phyloP scores from a whole-genome alignment of 2,888 invertebrate species.

The Acanthacorydalis orientalis region DNA sequence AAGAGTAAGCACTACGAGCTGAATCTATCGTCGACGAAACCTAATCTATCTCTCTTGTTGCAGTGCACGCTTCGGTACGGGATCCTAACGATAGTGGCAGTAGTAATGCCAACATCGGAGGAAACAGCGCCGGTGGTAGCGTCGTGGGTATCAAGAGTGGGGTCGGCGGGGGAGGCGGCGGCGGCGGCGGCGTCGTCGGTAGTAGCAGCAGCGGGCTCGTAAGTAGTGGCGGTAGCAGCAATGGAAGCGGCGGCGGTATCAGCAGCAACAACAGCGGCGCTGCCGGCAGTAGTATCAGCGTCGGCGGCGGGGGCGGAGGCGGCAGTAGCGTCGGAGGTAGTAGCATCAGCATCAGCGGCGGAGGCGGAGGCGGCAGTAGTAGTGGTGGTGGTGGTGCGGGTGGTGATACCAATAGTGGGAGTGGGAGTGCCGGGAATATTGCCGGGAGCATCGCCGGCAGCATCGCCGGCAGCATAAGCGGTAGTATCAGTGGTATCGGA shows the following conservation, averaged over 20 bases:
- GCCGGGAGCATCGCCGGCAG: neutral
- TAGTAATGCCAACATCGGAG: constrained; percentile 10
- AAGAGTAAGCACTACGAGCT: no score
- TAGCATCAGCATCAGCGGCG: neutral
- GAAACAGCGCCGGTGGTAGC: constrained; percentile 18
- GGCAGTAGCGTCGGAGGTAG: constrained; percentile 4
- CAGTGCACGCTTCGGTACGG: constrained; percentile 8
- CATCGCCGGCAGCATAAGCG: constrained; percentile 23
- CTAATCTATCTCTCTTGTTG: no score
- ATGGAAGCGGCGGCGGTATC: constrained; percentile 10
- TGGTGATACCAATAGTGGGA: constrained; percentile 31
- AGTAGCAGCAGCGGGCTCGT: constrained; percentile 19
- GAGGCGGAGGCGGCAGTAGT: constrained; percentile 4
- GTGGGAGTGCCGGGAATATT: constrained; percentile 14
- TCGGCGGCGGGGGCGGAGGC: constrained; percentile 7
- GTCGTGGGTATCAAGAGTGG: constrained; percentile 25
- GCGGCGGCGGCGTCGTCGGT: constrained; percentile 26
- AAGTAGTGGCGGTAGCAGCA: constrained; percentile 10
- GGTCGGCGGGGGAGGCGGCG: constrained; percentile 13
- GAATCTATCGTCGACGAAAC: no score
- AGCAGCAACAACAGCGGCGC: constrained; percentile 3
- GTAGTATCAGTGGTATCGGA: constrained; percentile 21
- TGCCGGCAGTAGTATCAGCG: constrained; percentile 4
- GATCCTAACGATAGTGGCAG: constrained; percentile 12
- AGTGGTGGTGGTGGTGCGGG: constrained; percentile 16